A percentile compares a stretch with the other conserved stretches of the same genome.
Evolutionary conservation across 1,140 invertebrate species (phyloP).

Genomic region (Scaptomyza hsui): DNA sequence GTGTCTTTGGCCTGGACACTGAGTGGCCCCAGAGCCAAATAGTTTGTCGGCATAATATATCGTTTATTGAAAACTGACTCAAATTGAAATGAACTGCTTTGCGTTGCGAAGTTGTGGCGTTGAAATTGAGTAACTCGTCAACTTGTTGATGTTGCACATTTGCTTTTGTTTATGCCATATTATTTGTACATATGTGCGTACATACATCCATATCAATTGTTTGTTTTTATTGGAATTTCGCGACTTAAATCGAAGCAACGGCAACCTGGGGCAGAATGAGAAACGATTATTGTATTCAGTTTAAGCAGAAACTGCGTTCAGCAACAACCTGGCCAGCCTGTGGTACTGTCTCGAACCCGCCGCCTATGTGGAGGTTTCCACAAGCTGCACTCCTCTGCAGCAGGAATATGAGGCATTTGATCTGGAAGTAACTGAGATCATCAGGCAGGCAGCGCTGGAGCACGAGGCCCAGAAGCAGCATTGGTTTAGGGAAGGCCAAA

Average conservation of each 20-base stretch:
- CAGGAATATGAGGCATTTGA: background rate
- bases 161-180: conserved; percentile 28
- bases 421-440: conserved; percentile 41
- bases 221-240: conserved; percentile 20
- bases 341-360: conserved; percentile 44
- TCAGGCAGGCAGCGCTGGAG: conserved; percentile 46
- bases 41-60: conserved; percentile 3
- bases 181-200: background rate
- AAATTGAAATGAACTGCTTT: conserved; percentile 44
- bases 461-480: conserved; percentile 43
- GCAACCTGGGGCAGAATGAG: background rate
- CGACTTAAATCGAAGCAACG: conserved; percentile 5
- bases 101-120: background rate
- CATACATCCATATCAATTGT: background rate
- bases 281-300: conserved; percentile 24
- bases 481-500: conserved; percentile 5
- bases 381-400: background rate
- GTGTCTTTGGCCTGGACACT: conserved; percentile 20
- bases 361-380: conserved; percentile 51
- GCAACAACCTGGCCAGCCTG: conserved; percentile 32
- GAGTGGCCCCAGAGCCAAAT: conserved; percentile 11
- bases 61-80: conserved; percentile 44
- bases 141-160: conserved; percentile 61
- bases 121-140: background rate
- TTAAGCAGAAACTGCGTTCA: conserved; percentile 8